Evolutionary conservation across 2,113 vertebrate species (phyloP).

Genomic region (Pluvianellus socialis): DNA sequence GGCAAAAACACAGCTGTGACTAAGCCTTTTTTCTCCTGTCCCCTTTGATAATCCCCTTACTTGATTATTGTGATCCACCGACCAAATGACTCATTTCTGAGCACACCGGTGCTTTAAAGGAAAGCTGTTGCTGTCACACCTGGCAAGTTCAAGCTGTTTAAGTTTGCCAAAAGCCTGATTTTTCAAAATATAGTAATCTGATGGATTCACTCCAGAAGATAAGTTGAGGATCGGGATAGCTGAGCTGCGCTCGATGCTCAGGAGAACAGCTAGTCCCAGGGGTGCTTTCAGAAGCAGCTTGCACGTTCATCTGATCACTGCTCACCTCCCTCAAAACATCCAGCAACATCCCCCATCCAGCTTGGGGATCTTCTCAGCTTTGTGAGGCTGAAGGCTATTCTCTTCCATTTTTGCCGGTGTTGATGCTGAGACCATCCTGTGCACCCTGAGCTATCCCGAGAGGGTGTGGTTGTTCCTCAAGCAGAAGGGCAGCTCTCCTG

Average conservation of each 20-base stretch:
- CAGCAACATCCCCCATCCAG: too few species aligned
- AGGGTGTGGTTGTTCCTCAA: background rate
- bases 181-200: background rate
- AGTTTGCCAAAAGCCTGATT: background rate
- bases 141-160: background rate
- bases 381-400: background rate
- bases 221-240: background rate
- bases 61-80: background rate
- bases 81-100: background rate
- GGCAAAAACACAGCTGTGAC: constrained; percentile 44
- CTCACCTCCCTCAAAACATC: background rate
- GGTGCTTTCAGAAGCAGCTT: rapidly evolving
- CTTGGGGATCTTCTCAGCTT: background rate
- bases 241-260: background rate
- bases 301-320: background rate
- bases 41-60: background rate
- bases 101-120: background rate
- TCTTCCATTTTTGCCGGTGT: background rate
- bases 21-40: constrained; percentile 19
- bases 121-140: background rate
- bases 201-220: background rate
- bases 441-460: background rate
- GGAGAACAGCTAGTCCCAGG: rapidly evolving
- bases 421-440: background rate
- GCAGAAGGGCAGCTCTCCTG: background rate